Evolutionary conservation across 2,113 vertebrate genomes (phyloP), one percentile per base, ranked within the genome.

Genomic region (Melospiza melodia): DNA sequence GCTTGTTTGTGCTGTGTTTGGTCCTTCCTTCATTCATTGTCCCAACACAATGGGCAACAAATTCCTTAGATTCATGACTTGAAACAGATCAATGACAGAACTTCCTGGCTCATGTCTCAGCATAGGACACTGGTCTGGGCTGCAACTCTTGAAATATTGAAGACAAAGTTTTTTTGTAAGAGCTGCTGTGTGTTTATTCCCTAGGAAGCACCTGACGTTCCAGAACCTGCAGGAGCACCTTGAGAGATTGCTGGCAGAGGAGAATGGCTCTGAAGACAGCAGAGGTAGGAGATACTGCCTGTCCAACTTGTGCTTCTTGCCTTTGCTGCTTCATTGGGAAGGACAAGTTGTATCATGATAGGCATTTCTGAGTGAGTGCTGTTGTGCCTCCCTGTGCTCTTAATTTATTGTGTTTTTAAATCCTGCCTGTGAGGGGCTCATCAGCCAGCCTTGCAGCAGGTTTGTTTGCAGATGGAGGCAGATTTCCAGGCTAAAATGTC

Each of bases 201-300:
- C 43, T 96, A 99, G 99, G 97, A 99, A 99, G 96, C 96, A 98
- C 48, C 96, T 99, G 86, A 99, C 98, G 43, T 99, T 99, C 98
- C 99, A 99, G 97, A 99, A 99, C 55, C 97, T 99, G 11, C 97
- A 98, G 39, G 97, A 98, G 77, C 99, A 99, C 88, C 97, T 99
- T 95, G 99, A 99, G 87, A 97, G 94, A 25, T 96, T 99, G 76
- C 91, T 99, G n/a, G 97, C 98, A 43, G 99, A 99, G 59, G 99
- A 98, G 43, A 94, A 96, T 57, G 93, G 97, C 18, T 49, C 97
- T 0, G 98, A 99, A 83, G 99, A 99, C 6, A 94, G 89, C 78
- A 95, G 79, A 98, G 99, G 99, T 99, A 96, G 35, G 93, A 93
- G 61, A 39, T 25, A 6, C 14, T 35, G 15, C 63, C 63, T 82